These are phyloP conservation scores for Antedon bifida DNA, from an alignment of 35 echinoderm and acorn worm species.

Conservation along the genomic window DNA sequence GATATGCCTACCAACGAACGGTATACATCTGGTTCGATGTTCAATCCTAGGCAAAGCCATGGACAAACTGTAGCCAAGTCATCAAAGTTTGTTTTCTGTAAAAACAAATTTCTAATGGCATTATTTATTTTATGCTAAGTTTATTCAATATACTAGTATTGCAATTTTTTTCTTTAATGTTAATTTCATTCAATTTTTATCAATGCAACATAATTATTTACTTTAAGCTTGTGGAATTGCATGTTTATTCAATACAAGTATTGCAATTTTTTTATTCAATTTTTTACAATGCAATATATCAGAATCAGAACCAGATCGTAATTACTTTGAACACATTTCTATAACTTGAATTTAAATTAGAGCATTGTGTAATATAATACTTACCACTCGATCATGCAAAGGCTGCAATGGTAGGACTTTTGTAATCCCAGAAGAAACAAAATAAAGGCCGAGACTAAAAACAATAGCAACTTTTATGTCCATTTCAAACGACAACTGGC, in stretches of 20 bases:
- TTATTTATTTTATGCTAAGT: not conserved
- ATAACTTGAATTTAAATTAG: too few species aligned
- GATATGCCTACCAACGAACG: constrained; percentile 19
- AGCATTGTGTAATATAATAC: not conserved
- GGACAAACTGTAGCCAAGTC: constrained; percentile 44
- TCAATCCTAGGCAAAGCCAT: constrained; percentile 27
- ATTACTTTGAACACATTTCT: too few species aligned
- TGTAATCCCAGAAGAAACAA: not conserved
- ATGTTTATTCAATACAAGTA: too few species aligned
- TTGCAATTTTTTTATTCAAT: too few species aligned
- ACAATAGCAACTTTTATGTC: not conserved
- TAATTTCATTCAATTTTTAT: too few species aligned
- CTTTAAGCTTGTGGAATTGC: too few species aligned
- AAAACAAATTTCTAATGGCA: not conserved
- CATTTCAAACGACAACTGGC: too few species aligned
- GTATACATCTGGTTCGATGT: constrained; percentile 47
- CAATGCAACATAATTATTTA: too few species aligned
- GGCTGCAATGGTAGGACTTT: not conserved
- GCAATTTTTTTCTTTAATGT: too few species aligned
- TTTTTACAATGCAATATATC: too few species aligned
- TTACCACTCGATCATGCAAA: not conserved
- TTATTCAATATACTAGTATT: too few species aligned
- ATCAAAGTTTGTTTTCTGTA: constrained; percentile 25
- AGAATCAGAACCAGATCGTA: too few species aligned
- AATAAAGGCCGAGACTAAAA: not conserved